Base-by-base conservation (phyloP, 2,113 vertebrate genomes). In the Naja naja region DNA sequence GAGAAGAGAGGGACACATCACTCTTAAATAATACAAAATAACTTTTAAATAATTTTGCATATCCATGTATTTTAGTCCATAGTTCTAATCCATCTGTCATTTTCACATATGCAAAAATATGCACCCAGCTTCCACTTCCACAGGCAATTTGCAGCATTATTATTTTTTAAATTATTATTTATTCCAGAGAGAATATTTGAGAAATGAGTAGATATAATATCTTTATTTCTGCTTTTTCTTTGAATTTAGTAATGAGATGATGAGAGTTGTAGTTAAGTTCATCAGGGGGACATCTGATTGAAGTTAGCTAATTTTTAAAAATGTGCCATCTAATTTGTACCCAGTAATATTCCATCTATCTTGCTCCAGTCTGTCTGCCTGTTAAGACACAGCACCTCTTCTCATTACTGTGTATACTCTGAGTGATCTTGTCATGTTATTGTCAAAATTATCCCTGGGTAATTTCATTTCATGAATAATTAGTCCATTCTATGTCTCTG, bases 391-490 rank as follows among this genome's bases (percentile, higher is more conserved):
- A 20, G 16, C 85, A 12, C 25, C 91, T 90, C 53, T 43, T 43
- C 89, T 87, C 89, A 23, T 53, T 86, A 47, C n/a, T n/a, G n/a
- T n/a, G n/a, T 5, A n/a, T 23, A 23, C 94, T 60, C 10, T 34
- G 18, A 2, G 4, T 58, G 49, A 55, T 5, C 18, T 91, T 89
- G 47, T 74, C 91, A 56, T 11, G 90, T 53, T 64, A 23, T 52
- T 95, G 91, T 94, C 58, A 94, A 89, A 94, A 88, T 58, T 87
- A 52, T 89, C 81, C 12, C 54, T n/a, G 12, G 49, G 88, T 64
- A 87, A 94, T 92, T 93, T 93, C 22, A 43, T 87, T 90, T 53
- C 93, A 25, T 81, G 34, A 49, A 91, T 91, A 94, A 88, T n/a
- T 81, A 90, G 81, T 47, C 87, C 53, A 89, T 22, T 16, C 0